Conservation (phyloP, 2,888 invertebrate species). For the Cantharis nigra region DNA sequence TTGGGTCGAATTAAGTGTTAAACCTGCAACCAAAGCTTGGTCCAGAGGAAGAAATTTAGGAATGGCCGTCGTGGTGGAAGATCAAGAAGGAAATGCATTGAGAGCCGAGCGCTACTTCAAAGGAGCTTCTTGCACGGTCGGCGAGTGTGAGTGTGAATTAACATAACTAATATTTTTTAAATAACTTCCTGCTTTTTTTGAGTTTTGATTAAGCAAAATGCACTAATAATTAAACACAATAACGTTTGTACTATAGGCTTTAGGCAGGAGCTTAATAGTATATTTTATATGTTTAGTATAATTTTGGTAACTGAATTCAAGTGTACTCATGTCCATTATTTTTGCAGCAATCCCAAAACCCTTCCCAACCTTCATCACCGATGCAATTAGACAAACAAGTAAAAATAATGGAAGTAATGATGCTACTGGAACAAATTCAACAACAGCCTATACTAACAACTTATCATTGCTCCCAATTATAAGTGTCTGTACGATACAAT, state of each 20-base stretch:
- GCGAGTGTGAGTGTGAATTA: slow-evolving; percentile 53
- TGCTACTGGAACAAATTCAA: slow-evolving; percentile 48
- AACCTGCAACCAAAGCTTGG: slow-evolving; percentile 56
- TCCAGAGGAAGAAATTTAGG: slow-evolving; percentile 53
- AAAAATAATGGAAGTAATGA: slow-evolving; percentile 46
- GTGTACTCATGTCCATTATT: neutral
- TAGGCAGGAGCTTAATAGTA: neutral
- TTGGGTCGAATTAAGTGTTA: slow-evolving; percentile 59
- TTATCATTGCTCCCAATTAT: slow-evolving; percentile 52
- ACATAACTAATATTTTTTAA: slow-evolving; percentile 11
- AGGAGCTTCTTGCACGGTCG: slow-evolving; percentile 57
- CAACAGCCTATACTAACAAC: slow-evolving; percentile 46
- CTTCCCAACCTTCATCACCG: slow-evolving; percentile 54
- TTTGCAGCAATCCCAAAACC: slow-evolving; percentile 54
- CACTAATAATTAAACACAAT: neutral
- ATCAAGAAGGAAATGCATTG: slow-evolving; percentile 61
- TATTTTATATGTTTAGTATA: neutral
- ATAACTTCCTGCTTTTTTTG: neutral
- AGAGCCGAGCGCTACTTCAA: slow-evolving; percentile 60
- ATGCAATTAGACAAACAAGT: slow-evolving; percentile 46
- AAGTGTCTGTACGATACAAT: slow-evolving; percentile 54
- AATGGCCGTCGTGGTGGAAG: slow-evolving; percentile 63
- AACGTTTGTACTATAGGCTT: neutral
- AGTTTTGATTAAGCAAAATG: neutral
- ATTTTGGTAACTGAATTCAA: neutral